phyloP scores from a whole-genome alignment of 2,113 vertebrate genomes.

The Bubo bubo region DNA sequence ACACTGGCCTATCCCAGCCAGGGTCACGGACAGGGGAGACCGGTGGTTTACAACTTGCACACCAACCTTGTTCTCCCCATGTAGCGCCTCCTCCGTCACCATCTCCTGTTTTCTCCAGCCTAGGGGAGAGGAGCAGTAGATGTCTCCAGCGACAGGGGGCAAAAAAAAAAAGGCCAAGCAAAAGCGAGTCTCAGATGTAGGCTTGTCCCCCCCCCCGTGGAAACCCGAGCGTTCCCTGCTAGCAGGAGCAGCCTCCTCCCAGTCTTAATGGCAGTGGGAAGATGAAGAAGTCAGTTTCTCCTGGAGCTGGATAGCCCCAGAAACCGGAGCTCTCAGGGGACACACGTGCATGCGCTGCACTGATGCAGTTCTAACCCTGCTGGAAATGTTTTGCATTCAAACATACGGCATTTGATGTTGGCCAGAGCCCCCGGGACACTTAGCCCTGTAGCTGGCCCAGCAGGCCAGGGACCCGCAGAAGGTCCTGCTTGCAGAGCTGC shows the following conservation, averaged over 20 bases:
- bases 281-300: neutral
- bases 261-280: neutral
- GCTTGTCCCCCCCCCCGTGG: neutral
- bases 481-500: neutral
- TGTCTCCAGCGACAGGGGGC: neutral
- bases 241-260: neutral
- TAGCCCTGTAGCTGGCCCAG: neutral
- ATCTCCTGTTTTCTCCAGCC: neutral
- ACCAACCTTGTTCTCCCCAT: neutral
- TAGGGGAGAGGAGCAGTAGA: neutral
- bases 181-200: neutral
- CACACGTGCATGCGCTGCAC: neutral
- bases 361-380: neutral
- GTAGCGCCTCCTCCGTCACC: neutral
- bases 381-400: neutral
- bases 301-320: neutral
- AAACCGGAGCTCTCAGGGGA: neutral
- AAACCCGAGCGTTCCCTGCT: neutral
- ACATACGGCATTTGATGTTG: neutral
- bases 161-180: neutral
- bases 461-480: neutral
- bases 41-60: neutral
- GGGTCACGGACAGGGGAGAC: neutral
- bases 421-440: neutral
- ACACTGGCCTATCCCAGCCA: slow-evolving; percentile 9